Evolutionary conservation across 2,888 invertebrate genomes (phyloP).

Genomic region (Dicranocentrus wangi): DNA sequence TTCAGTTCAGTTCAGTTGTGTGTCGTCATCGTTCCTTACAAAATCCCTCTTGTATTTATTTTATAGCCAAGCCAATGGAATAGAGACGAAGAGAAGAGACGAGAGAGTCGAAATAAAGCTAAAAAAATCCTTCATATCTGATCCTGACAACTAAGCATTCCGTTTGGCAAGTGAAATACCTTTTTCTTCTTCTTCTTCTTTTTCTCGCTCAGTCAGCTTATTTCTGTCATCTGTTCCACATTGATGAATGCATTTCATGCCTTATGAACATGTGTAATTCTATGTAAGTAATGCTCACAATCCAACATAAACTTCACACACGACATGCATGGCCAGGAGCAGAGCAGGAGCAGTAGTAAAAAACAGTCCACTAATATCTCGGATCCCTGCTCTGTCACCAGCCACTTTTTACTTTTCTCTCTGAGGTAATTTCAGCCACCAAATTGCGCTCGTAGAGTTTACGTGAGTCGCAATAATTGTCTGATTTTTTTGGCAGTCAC

Average conservation of each 20-base stretch:
- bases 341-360: background rate
- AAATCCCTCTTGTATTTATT: too few species aligned
- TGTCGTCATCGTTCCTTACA: too few species aligned
- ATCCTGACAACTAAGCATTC: background rate
- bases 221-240: constrained; percentile 29
- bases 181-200: too few species aligned
- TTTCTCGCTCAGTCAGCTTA: too few species aligned
- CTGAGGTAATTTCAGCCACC: background rate
- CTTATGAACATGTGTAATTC: constrained; percentile 35
- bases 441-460: background rate
- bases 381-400: constrained; percentile 41
- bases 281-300: constrained; percentile 6
- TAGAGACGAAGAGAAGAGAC: too few species aligned
- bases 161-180: constrained; percentile 23
- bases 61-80: too few species aligned
- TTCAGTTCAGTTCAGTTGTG: too few species aligned
- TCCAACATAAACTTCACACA: too few species aligned
- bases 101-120: too few species aligned
- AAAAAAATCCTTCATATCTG: background rate
- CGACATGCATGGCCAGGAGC: too few species aligned
- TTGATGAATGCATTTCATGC: constrained; percentile 47
- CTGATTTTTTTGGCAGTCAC: constrained; percentile 32
- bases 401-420: constrained; percentile 11
- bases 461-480: constrained; percentile 21
- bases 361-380: background rate